Percentiles rank a stretch among this genome's conserved stretches.
Conservation (phyloP, 2,113 vertebrate species). For the Heptranchias perlo region DNA sequence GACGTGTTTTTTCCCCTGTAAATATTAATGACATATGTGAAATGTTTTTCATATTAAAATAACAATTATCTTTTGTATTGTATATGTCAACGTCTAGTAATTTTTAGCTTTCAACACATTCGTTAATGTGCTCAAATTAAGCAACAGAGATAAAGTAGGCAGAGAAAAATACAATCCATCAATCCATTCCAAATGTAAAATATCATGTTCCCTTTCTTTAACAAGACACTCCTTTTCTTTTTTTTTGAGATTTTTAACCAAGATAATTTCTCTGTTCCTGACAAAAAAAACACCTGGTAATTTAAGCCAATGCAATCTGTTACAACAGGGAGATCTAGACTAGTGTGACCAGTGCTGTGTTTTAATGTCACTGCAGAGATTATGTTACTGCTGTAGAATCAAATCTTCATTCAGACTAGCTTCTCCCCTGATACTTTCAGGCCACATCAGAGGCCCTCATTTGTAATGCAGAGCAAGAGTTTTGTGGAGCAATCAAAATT, state of each 20-base stretch:
- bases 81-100: not conserved
- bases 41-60: not conserved
- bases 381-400: conserved; percentile 77
- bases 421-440: conserved; percentile 49
- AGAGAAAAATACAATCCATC: not conserved
- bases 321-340: conserved; percentile 63
- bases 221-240: conserved; percentile 56
- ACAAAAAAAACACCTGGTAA: conserved; percentile 75
- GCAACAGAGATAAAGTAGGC: conserved; percentile 5
- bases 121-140: not conserved
- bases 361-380: conserved; percentile 83
- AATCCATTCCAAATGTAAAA: conserved; percentile 13
- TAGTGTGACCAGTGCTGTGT: conserved; percentile 62
- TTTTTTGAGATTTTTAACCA: conserved; percentile 71
- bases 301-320: conserved; percentile 72
- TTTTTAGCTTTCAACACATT: not conserved
- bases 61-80: not conserved
- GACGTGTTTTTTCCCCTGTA: not conserved
- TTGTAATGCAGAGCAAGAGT: conserved; percentile 57
- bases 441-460: conserved; percentile 49
- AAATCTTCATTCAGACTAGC: conserved; percentile 59
- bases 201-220: conserved; percentile 22
- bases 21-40: not conserved
- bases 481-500: conserved; percentile 62
- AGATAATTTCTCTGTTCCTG: conserved; percentile 71